These are phyloP conservation scores for Camponotus floridanus DNA, from an alignment of 1,140 invertebrate species.

Conservation along the genomic window DNA sequence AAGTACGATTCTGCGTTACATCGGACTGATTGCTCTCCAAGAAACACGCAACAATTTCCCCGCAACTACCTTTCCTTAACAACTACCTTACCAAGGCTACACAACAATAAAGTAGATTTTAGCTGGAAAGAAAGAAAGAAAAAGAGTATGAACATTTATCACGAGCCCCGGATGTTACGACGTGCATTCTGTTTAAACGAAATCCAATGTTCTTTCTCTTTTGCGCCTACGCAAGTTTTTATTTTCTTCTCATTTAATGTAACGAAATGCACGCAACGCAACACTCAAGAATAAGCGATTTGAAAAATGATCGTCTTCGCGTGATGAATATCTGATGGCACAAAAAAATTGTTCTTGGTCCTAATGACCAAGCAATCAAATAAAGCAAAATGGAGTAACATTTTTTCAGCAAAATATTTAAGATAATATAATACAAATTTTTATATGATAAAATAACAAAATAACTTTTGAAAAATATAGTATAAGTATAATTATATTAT, in stretches of 20 bases:
- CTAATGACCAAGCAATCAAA: neutral
- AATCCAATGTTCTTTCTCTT: neutral
- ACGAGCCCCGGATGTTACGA: constrained; percentile 3
- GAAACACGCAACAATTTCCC: neutral
- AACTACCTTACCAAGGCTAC: constrained; percentile 9
- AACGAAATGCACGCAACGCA: constrained; percentile 17
- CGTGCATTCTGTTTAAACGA: constrained; percentile 41
- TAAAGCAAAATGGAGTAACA: neutral
- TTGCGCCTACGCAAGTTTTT: neutral
- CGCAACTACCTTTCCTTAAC: constrained; percentile 1
- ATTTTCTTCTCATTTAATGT: constrained; percentile 9
- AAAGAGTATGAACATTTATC: constrained; percentile 25
- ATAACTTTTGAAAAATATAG: neutral
- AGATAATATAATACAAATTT: neutral
- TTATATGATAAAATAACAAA: constrained; percentile 25
- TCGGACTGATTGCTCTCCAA: constrained; percentile 15
- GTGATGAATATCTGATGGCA: neutral
- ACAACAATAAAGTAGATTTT: constrained; percentile 23
- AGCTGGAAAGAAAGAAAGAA: neutral
- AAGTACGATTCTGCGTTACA: constrained; percentile 21
- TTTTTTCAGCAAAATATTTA: neutral
- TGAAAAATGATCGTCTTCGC: constrained; percentile 32
- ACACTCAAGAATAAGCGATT: neutral
- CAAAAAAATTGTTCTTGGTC: constrained; percentile 15
- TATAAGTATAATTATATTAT: neutral